These are phyloP conservation scores for Epizoanthus illoricatus DNA, from an alignment of 92 coral and sea anemone genomes.

Conservation along the genomic window DNA sequence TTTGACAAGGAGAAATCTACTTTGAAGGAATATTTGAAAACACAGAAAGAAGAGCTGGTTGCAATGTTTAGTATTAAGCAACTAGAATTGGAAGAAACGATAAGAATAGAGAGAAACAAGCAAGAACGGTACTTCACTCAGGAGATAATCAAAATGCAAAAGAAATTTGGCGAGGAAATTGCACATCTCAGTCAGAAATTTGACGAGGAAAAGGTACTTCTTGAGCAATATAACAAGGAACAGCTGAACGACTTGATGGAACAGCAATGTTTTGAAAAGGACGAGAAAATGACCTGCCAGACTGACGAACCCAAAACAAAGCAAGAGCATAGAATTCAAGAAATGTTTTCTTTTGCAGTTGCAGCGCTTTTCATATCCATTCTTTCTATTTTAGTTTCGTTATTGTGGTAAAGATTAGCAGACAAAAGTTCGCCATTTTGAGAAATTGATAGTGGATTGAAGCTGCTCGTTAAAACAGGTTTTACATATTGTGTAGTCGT, in stretches of 20 bases:
- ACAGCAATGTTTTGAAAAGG: conserved; percentile 35
- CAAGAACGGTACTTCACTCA: conserved; percentile 19
- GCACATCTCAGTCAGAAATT: conserved; percentile 21
- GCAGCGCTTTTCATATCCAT: conserved; percentile 29
- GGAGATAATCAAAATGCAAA: conserved; percentile 30
- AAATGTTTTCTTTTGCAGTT: conserved; percentile 32
- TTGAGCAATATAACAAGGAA: conserved; percentile 15
- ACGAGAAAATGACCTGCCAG: conserved; percentile 31
- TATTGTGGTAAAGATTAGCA: conserved; percentile 4
- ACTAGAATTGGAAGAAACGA: conserved; percentile 23
- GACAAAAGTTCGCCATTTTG: too few species aligned
- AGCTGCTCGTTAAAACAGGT: too few species aligned
- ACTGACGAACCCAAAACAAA: conserved; percentile 23
- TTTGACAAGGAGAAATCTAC: neutral
- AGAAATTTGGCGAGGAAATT: conserved; percentile 22
- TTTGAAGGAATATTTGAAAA: neutral
- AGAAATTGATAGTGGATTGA: too few species aligned
- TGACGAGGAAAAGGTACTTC: conserved; percentile 10
- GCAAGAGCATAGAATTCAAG: conserved; percentile 17
- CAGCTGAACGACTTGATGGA: conserved; percentile 26
- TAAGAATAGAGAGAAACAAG: conserved; percentile 7
- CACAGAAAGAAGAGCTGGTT: neutral
- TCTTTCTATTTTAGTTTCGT: conserved; percentile 29
- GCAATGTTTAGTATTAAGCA: conserved; percentile 1
- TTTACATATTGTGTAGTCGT: too few species aligned